Evolutionary conservation across 1,140 invertebrate genomes (phyloP), one percentile per base, ranked within the genome.

Genomic region (Cotesia vestalis): DNA sequence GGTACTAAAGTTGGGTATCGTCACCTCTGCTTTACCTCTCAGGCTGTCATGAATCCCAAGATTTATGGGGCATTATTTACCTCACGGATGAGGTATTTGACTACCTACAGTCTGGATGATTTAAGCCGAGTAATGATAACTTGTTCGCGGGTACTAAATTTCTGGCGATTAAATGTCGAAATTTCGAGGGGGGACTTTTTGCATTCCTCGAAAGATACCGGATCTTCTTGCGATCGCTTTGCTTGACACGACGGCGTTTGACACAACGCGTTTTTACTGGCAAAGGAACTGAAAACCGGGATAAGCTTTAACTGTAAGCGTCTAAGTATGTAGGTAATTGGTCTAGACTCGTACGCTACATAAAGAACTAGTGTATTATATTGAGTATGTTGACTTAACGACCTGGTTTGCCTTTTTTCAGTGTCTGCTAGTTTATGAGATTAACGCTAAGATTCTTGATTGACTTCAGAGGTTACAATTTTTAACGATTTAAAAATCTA

Each of bases 321-420:
- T 62, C 62, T 73, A 73, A 69, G 73, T 78, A 79, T 77, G 78
- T 81, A 76, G 78, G 77, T 82, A 83, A 83, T 82, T 81, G 80
- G 81, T 82, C 79, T 79, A 78, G 78, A 69, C 78, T 77, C 69
- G 66, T 73, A 76, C 75, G 71, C 34, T 51, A 64, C 67, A 61
- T 74, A 62, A 69, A 73, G 71, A 66, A 64, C 69, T 76, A 71
- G 69, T 73, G 75, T 69, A 76, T 27, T 27, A 27, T 27, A 27
- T 76, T 68, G 73, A 75, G 57, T 52, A 55, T 77, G 77, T 77
- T 73, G 78, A 77, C 59, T 78, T 77, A 75, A 79, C 76, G 75
- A 75, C 75, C 70, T 71, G 11, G 67, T 64, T 69, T 74, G 46
- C 27, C 60, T 66, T 59, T 57, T 63, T 71, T 67, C 61, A 17